Conservation (phyloP, 2,113 vertebrate genomes). For the Halichoerus grypus region DNA sequence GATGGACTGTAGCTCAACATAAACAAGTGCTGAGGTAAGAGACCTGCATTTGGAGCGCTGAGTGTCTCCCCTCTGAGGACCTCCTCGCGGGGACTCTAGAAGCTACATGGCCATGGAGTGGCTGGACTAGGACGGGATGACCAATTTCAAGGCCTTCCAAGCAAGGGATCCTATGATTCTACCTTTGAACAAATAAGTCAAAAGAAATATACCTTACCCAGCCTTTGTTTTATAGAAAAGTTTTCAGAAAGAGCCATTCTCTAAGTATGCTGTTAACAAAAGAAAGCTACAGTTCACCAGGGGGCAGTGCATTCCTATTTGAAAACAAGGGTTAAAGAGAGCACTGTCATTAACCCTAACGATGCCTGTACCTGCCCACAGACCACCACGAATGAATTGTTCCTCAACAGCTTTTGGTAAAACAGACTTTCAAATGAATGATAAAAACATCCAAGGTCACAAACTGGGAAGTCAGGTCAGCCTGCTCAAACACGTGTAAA, state of each 20-base stretch:
- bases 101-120: fast-evolving
- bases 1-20: fast-evolving
- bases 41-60: fast-evolving
- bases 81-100: fast-evolving
- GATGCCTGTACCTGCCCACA: neutral
- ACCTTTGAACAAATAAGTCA: neutral
- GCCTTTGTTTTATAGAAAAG: neutral
- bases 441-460: neutral
- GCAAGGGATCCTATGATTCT: neutral
- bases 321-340: neutral
- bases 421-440: neutral
- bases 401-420: neutral
- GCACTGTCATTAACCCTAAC: neutral
- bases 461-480: neutral
- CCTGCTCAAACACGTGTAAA: neutral
- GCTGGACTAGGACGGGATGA: neutral
- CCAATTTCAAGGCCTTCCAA: neutral
- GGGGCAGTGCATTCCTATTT: neutral
- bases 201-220: neutral
- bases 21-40: fast-evolving
- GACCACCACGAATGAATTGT: neutral
- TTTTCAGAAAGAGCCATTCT: neutral
- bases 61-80: fast-evolving
- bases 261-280: neutral
- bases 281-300: neutral